Evolutionary conservation across 1,140 invertebrate genomes (phyloP), one percentile per base, ranked within the genome.

Genomic region (Drosophila sulfurigaster): DNA sequence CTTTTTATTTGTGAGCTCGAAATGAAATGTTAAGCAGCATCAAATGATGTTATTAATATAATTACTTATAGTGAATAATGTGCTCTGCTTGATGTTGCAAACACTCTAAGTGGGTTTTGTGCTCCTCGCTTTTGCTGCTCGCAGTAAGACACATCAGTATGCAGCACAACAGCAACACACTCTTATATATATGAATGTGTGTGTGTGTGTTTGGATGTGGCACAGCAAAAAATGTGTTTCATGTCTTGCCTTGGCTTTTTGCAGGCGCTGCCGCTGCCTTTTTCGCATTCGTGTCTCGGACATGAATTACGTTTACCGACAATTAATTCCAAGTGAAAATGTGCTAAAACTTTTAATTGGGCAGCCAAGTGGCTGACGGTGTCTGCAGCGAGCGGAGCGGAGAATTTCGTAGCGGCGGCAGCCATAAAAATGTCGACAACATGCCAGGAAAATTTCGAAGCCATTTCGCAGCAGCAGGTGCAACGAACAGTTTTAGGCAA

Each of bases 241-340:
- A 45, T 65, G 62, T 54, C 62, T 25, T 65, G 20, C 15, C 8
- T 51, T 51, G 20, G 28, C 25, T 52, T 52, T 25, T 13, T 15
- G 63, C 20, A 30, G 65, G 30, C 41, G 20, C 54, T 48, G 65
- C 60, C 32, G 13, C 32, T 54, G 71, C 49, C 67, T 60, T 72
- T 76, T 81, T 65, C 60, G 81, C 73, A 85, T 71, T 81, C 78
- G 78, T 85, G 81, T 89, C 83, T 88, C 75, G 83, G 83, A 88
- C 83, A 88, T 88, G 83, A 88, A 88, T 88, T 88, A 88, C 85
- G 85, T 88, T 88, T 89, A 88, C 85, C 85, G 85, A 89, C 85
- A 88, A 88, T 88, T 88, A 88, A 89, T 88, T 88, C 89, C 85
- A 81, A 88, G 85, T 88, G 85, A 88, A 88, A 88, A 88, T 88